A percentile compares a stretch with the other conserved stretches of the same genome.
phyloP scores from a whole-genome alignment of 1,140 invertebrate genomes.

The Zaprionus capensis region DNA sequence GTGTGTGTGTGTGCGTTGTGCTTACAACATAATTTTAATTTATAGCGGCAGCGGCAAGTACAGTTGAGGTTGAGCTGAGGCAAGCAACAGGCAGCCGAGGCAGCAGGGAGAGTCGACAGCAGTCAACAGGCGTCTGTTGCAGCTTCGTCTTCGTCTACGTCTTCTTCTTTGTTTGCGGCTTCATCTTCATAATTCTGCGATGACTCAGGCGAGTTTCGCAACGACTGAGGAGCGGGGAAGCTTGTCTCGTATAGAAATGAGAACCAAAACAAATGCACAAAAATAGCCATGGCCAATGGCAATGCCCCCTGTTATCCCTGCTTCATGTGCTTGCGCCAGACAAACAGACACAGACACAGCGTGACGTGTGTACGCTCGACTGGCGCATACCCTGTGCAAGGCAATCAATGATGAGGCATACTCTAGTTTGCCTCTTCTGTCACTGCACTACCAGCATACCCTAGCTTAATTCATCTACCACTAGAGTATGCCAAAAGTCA shows the following conservation, averaged over 20 bases:
- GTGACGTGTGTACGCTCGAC: neutral
- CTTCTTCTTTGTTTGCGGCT: neutral
- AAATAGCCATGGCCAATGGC: slow-evolving; percentile 52
- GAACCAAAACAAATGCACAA: slow-evolving; percentile 79
- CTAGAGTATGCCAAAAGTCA: neutral
- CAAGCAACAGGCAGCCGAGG: slow-evolving; percentile 20
- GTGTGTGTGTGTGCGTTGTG: slow-evolving; percentile 47
- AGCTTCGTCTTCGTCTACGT: slow-evolving; percentile 10
- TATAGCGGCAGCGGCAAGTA: slow-evolving; percentile 71
- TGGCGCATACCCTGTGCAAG: slow-evolving; percentile 4
- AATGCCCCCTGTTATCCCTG: slow-evolving; percentile 28
- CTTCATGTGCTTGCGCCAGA: slow-evolving; percentile 18
- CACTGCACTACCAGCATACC: too few species aligned
- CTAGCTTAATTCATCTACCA: too few species aligned
- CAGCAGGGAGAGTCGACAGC: slow-evolving; percentile 11
- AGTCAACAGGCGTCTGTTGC: slow-evolving; percentile 58
- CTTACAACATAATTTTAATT: slow-evolving; percentile 81
- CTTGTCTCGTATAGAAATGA: slow-evolving; percentile 57
- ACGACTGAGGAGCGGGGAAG: neutral
- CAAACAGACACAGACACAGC: neutral
- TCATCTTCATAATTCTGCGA: slow-evolving; percentile 24
- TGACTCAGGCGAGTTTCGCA: slow-evolving; percentile 53
- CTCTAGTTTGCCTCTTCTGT: too few species aligned
- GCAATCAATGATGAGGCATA: neutral
- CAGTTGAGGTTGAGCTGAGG: slow-evolving; percentile 62